Conservation (phyloP, 2,888 invertebrate species). For the Ophion obscuratus region DNA sequence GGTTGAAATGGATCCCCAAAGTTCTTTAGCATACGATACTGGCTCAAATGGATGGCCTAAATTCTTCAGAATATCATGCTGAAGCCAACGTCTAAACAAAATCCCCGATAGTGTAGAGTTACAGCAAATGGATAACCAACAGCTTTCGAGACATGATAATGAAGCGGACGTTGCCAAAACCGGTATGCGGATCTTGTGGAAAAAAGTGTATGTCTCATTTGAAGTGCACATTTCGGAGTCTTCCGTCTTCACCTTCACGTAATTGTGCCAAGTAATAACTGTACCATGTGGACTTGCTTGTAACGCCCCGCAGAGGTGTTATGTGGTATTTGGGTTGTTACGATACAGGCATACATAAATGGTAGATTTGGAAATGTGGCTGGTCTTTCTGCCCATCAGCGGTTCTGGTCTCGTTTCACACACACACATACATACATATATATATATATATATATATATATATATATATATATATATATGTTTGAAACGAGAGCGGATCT, state of each 20-base stretch:
- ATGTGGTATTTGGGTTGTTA: not conserved
- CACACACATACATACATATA: not conserved
- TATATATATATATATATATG: not conserved
- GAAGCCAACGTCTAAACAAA: too few species aligned
- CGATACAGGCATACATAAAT: not conserved
- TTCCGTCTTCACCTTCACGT: not conserved
- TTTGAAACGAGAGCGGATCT: slow-evolving; percentile 39
- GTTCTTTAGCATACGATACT: too few species aligned
- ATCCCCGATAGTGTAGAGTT: too few species aligned
- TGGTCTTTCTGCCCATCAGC: not conserved
- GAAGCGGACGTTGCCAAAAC: too few species aligned
- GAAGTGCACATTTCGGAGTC: not conserved
- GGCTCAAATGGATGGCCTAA: too few species aligned
- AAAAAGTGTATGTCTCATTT: not conserved
- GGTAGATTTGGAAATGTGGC: not conserved
- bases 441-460: too few species aligned
- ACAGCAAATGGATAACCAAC: too few species aligned
- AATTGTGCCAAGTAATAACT: not conserved
- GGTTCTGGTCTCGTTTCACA: not conserved
- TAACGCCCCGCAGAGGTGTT: not conserved
- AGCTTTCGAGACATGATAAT: too few species aligned
- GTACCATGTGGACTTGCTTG: not conserved
- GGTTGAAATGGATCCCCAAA: too few species aligned
- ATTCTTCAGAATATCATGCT: too few species aligned
- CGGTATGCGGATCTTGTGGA: too few species aligned